Conservation (phyloP, 2,113 vertebrate genomes). For the human (Homo sapiens) region GRCh38 chr13:96000001-96000500, state of each 20-base stretch:
- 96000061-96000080: not conserved
- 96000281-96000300: not conserved
- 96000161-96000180: not conserved
- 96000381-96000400: constrained; percentile 37
- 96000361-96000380: constrained; percentile 24
- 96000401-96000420: constrained; percentile 6
- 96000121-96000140: not conserved
- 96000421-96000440: not conserved
- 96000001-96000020: not conserved
- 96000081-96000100: not conserved
- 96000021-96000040: not conserved
- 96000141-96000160: not conserved
- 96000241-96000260: not conserved
- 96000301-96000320: not conserved
- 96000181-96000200: not conserved
- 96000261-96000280: not conserved
- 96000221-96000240: not conserved
- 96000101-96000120: not conserved
- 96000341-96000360: not conserved
- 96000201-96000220: not conserved
- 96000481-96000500: constrained; percentile 14
- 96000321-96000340: not conserved
- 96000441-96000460: constrained; percentile 53
- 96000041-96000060: not conserved
- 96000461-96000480: constrained; percentile 28